Conservation (phyloP, 2,113 vertebrate species). For the Sakesphorus luctuosus region DNA sequence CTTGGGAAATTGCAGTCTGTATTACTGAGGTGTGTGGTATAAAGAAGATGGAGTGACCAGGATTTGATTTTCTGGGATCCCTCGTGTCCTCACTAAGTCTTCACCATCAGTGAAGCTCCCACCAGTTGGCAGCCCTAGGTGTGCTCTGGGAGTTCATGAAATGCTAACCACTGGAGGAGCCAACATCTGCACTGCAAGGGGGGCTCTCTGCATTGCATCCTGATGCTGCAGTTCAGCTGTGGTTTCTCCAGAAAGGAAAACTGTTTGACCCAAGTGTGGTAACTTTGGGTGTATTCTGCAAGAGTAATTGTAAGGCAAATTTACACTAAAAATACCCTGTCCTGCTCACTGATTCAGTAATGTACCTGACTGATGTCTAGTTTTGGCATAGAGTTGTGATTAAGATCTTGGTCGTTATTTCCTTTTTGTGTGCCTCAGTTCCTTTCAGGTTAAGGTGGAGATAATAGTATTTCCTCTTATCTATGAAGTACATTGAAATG, state of each 20-base stretch:
- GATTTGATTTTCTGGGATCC: not conserved
- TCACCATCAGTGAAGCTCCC: not conserved
- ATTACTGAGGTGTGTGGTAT: not conserved
- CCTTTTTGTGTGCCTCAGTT: not conserved
- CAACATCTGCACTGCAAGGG: not conserved
- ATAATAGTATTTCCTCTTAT: not conserved
- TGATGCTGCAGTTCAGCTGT: not conserved
- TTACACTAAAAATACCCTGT: not conserved
- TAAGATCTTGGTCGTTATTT: not conserved
- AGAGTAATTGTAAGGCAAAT: not conserved
- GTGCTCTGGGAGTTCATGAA: not conserved
- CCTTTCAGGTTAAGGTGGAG: not conserved
- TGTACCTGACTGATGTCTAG: not conserved
- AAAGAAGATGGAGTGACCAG: not conserved
- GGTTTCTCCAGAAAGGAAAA: not conserved
- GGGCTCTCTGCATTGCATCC: not conserved
- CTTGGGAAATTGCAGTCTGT: not conserved
- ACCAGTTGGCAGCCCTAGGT: not conserved
- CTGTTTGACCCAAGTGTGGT: not conserved
- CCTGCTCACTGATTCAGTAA: not conserved
- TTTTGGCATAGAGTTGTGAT: not conserved
- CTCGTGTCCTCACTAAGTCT: not conserved
- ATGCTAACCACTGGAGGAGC: not conserved
- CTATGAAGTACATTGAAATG: not conserved
- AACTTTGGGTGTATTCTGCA: not conserved